Percentiles rank a stretch among this genome's conserved stretches.
Evolutionary conservation across 2,113 vertebrate genomes (phyloP).

Genomic region (Phyllostomus discolor): DNA sequence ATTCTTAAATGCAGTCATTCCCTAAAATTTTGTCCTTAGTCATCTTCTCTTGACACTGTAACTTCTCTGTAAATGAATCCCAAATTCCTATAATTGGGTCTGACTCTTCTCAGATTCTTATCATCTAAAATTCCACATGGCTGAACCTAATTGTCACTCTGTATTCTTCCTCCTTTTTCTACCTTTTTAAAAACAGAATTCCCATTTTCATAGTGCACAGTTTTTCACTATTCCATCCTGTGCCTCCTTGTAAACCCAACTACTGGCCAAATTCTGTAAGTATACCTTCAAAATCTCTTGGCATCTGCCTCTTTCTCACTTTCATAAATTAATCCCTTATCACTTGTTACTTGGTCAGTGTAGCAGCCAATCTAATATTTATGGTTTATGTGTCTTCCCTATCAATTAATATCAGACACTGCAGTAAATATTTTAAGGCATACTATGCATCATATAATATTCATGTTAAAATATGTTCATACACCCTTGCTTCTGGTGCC

Average conservation of each 20-base stretch:
- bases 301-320: background rate
- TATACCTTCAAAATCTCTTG: background rate
- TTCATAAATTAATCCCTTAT: background rate
- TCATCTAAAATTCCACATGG: background rate
- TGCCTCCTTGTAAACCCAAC: background rate
- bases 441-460: background rate
- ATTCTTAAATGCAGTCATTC: background rate
- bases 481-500: background rate
- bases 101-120: background rate
- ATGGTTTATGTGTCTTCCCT: background rate
- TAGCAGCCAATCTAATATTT: background rate
- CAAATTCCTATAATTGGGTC: background rate
- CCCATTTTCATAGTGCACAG: background rate
- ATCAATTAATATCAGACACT: background rate
- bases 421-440: background rate
- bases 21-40: background rate
- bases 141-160: background rate
- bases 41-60: background rate
- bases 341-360: background rate
- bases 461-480: background rate
- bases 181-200: background rate
- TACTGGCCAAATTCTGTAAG: background rate
- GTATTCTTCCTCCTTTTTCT: background rate
- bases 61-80: background rate
- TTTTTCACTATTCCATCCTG: background rate